phyloP scores from a whole-genome alignment of 2,888 invertebrate species.

The Palloptera scutellata region DNA sequence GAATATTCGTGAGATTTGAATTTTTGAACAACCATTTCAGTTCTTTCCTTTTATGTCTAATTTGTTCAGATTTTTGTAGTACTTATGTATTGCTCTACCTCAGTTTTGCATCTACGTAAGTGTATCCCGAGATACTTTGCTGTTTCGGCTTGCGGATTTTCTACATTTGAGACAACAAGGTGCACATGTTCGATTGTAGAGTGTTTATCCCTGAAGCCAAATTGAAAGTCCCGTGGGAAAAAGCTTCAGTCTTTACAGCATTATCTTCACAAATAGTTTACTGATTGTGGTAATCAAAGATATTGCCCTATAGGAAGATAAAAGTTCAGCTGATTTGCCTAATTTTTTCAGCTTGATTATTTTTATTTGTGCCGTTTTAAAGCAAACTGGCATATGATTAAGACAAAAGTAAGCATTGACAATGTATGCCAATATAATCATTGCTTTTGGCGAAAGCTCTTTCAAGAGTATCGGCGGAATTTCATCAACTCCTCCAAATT shows the following conservation, averaged over 20 bases:
- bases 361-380: conserved; percentile 9
- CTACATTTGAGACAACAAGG: not conserved
- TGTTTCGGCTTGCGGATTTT: not conserved
- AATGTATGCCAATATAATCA: not conserved
- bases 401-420: not conserved
- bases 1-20: not conserved
- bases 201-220: not conserved
- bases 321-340: not conserved
- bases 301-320: not conserved
- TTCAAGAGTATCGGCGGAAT: not conserved
- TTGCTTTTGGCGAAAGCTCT: not conserved
- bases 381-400: not conserved
- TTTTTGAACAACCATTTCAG: not conserved
- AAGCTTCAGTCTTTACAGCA: not conserved
- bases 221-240: not conserved
- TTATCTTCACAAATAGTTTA: not conserved
- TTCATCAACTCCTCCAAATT: not conserved
- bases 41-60: not conserved
- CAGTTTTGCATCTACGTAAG: not conserved
- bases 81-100: not conserved
- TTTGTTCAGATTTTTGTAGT: too few species aligned
- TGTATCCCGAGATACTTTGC: conserved; percentile 2
- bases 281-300: not conserved
- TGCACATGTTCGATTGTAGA: not conserved
- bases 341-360: not conserved